phyloP scores from a whole-genome alignment of 2,797 vertebrate genomes.

The Phalanger gymnotis region DNA sequence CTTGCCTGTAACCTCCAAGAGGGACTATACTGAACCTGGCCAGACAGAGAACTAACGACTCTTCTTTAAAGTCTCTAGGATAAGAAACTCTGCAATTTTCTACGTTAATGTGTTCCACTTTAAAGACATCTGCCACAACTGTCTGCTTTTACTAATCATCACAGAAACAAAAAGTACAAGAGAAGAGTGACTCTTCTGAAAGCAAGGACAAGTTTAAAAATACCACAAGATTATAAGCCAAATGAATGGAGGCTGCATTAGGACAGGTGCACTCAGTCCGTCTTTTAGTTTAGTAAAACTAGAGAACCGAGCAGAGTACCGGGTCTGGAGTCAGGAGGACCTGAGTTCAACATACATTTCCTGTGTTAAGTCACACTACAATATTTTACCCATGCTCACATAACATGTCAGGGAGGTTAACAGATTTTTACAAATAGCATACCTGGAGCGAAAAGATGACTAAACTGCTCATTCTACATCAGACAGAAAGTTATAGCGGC shows the following conservation, averaged over 20 bases:
- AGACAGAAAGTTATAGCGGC: not conserved
- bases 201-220: not conserved
- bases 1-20: not conserved
- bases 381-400: not conserved
- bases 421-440: constrained; percentile 23
- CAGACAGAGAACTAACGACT: not conserved
- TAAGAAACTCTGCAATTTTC: not conserved
- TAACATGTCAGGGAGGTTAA: not conserved
- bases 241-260: not conserved
- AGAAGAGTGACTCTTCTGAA: not conserved
- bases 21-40: not conserved
- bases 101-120: not conserved
- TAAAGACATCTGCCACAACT: not conserved
- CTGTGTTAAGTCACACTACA: not conserved
- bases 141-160: not conserved
- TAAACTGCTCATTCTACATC: not conserved
- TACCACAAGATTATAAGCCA: not conserved
- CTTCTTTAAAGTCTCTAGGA: not conserved
- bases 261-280: not conserved
- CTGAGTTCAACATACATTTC: too few relatives aligned
- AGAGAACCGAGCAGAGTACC: too few relatives aligned
- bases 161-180: not conserved
- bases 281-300: constrained; percentile 17
- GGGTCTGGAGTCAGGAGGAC: too few relatives aligned
- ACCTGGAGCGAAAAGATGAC: not conserved